These are phyloP conservation scores for Eristalis tenax DNA, from an alignment of 2,888 invertebrate genomes.

Conservation along the genomic window DNA sequence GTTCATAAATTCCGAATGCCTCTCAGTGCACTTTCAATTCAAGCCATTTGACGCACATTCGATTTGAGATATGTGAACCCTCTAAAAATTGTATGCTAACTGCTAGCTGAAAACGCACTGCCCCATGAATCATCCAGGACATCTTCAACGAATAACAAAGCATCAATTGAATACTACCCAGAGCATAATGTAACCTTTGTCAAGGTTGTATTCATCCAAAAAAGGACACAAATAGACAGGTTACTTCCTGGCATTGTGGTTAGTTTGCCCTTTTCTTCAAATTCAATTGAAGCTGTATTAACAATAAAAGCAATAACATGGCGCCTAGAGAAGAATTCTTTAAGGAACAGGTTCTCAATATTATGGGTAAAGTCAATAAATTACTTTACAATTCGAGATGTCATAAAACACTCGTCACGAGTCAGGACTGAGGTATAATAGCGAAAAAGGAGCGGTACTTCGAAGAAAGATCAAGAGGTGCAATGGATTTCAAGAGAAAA, in stretches of 20 bases:
- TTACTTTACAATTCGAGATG: background rate
- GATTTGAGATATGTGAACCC: too few relatives aligned
- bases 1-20: too few relatives aligned
- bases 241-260: background rate
- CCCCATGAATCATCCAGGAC: too few relatives aligned
- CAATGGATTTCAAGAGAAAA: background rate
- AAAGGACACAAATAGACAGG: background rate
- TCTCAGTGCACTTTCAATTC: too few relatives aligned
- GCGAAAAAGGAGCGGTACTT: background rate
- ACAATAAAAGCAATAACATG: background rate
- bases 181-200: too few relatives aligned
- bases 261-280: background rate
- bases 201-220: too few relatives aligned
- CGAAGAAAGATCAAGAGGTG: background rate
- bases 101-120: too few relatives aligned
- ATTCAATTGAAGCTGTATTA: background rate
- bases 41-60: too few relatives aligned
- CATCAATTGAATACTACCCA: too few relatives aligned
- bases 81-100: too few relatives aligned
- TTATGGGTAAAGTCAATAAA: background rate
- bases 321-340: background rate
- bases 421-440: background rate
- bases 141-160: too few relatives aligned
- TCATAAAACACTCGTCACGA: background rate
- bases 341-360: background rate